Base-by-base conservation (phyloP, 2,113 vertebrate species). In the Forbesichthys papilliferus region DNA sequence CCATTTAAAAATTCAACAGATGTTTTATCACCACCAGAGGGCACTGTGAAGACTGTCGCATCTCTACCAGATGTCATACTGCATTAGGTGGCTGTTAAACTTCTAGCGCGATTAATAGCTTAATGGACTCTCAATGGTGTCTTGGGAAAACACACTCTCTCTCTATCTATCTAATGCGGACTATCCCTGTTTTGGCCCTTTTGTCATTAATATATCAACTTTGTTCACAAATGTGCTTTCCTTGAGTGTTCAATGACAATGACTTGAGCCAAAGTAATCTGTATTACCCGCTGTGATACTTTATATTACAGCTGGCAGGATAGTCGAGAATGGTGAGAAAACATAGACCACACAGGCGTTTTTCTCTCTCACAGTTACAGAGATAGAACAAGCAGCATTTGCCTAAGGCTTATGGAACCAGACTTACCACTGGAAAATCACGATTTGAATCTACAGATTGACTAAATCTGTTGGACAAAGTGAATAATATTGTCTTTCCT, bases 31-130 rank as follows among this genome's bases (percentile, higher is more conserved):
- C 36, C 36, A 42, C 36, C 36, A 42, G 36, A 42, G 36, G 36
- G 36, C 36, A 42, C 36, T 42, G 36, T 42, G 7, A 42, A 42
- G 36, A 42, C 51, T 34, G 34, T 62, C 48, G 13, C 33, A 13
- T 27, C 61, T 27, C 48, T 46, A 33, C 27, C 71, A 64, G 64
- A 72, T 71, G 61, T 80, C 61, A 64, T 57, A 54, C 13, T n/a
- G 33, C 65, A 68, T 72, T 72, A 68, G 55, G 53, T 65, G 64
- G 64, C 54, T 36, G 57, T 71, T 66, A 72, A 58, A 75, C 60
- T 57, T 80, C 61, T 47, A 59, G 67, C 64, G 61, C 56, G 64
- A 65, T 73, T 64, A 69, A 71, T 73, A 61, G 52, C 67, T 66
- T 69, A 61, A 78, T 61, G 60, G 59, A 47, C 56, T 56, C 48